These are phyloP conservation scores for Tachypleus tridentatus DNA, from an alignment of 1,140 invertebrate genomes.

Conservation along the genomic window DNA sequence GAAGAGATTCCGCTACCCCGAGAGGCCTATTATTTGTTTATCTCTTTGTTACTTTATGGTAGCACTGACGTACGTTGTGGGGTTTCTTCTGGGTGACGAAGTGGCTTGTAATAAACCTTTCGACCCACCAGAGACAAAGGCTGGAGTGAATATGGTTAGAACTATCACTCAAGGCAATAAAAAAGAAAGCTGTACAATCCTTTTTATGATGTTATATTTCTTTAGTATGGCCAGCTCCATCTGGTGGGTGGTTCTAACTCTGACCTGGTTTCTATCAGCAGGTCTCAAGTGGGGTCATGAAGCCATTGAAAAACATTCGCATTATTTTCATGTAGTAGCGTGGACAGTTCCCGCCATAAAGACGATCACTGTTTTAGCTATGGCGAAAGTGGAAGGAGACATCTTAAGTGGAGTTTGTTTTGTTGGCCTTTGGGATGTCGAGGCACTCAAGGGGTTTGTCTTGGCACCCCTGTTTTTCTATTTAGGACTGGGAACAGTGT, in stretches of 20 bases:
- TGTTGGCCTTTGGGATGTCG: slow-evolving; percentile 81
- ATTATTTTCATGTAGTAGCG: slow-evolving; percentile 93
- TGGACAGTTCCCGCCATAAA: slow-evolving; percentile 60
- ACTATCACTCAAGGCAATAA: slow-evolving; percentile 85
- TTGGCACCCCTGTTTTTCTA: slow-evolving; percentile 82
- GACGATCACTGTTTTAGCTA: slow-evolving; percentile 69
- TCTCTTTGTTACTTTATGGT: slow-evolving; percentile 94
- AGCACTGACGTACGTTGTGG: slow-evolving; percentile 79
- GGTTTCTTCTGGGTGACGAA: slow-evolving; percentile 70
- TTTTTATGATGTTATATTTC: slow-evolving; percentile 97
- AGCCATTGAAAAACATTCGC: slow-evolving; percentile 93
- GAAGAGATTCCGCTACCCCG: slow-evolving; percentile 85
- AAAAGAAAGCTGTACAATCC: slow-evolving; percentile 79
- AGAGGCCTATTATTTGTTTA: slow-evolving; percentile 93
- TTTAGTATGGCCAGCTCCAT: slow-evolving; percentile 95
- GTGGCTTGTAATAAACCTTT: slow-evolving; percentile 76
- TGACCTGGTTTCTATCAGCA: slow-evolving; percentile 97
- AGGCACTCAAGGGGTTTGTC: slow-evolving; percentile 75
- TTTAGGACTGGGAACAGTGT: slow-evolving; percentile 80
- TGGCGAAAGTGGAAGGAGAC: slow-evolving; percentile 95
- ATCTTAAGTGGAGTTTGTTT: slow-evolving; percentile 92
- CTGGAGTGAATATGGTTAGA: slow-evolving; percentile 56
- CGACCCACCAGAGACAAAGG: slow-evolving; percentile 45
- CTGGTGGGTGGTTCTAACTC: slow-evolving; percentile 90
- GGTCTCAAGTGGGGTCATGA: slow-evolving; percentile 98